phyloP scores from a whole-genome alignment of 2,797 vertebrate species.

The Cercopithecus neglectus region DNA sequence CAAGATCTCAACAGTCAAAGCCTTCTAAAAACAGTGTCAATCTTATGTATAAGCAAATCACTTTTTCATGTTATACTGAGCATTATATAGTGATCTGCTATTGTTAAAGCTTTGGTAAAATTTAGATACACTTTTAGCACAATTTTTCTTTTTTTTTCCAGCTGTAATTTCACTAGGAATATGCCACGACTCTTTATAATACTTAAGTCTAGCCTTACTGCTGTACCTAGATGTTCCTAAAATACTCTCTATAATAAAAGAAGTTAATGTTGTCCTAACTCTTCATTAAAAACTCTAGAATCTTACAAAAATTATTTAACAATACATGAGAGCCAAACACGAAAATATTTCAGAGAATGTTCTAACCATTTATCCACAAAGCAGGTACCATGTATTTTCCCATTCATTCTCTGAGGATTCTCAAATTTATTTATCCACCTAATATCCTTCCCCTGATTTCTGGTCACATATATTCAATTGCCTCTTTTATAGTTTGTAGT shows the following conservation, averaged over 20 bases:
- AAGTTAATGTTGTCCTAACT: neutral
- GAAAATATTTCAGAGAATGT: neutral
- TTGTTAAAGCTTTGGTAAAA: slow-evolving; percentile 36
- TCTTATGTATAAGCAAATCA: neutral
- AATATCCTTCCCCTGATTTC: neutral
- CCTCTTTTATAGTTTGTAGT: neutral
- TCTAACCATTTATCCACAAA: neutral
- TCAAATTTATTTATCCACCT: neutral
- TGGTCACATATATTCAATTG: neutral
- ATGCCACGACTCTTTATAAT: neutral
- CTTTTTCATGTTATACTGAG: neutral
- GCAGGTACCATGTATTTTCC: neutral
- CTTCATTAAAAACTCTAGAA: neutral
- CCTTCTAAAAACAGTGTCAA: neutral
- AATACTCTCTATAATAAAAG: neutral
- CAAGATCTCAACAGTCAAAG: neutral
- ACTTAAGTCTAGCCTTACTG: neutral
- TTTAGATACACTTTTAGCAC: neutral
- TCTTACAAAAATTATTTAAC: neutral
- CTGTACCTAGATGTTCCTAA: neutral
- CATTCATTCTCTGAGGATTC: neutral
- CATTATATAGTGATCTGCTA: neutral
- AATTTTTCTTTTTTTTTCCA: neutral
- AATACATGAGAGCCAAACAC: neutral
- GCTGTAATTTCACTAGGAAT: neutral